A percentile compares a stretch with the other conserved stretches of the same genome.
These are phyloP conservation scores for Volucella bombylans DNA, from an alignment of 2,888 invertebrate species.

Conservation along the genomic window DNA sequence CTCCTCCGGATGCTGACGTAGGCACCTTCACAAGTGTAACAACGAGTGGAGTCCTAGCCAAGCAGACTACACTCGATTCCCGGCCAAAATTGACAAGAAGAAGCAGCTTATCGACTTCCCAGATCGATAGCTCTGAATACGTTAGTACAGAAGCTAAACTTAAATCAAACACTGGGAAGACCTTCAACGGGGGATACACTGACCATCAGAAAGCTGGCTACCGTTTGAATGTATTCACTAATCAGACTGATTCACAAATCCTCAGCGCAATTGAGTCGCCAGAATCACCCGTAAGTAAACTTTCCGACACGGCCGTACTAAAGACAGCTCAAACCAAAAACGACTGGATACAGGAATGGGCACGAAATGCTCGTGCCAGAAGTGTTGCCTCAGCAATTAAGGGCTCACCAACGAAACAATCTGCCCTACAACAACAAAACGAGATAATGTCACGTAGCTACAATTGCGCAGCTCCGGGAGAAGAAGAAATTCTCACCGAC, in stretches of 20 bases:
- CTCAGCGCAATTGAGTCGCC: constrained; percentile 58
- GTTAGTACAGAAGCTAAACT: constrained; percentile 82
- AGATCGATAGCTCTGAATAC: constrained; percentile 87
- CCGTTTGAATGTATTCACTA: constrained; percentile 81
- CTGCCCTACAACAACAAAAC: constrained; percentile 66
- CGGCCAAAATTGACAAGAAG: constrained; percentile 82
- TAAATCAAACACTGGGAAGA: constrained; percentile 77
- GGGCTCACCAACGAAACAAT: constrained; percentile 54
- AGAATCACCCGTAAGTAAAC: constrained; percentile 61
- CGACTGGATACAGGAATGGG: constrained; percentile 87
- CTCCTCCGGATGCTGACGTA: constrained; percentile 81
- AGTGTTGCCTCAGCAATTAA: constrained; percentile 78
- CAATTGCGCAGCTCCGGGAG: constrained; percentile 77
- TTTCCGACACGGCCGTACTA: constrained; percentile 79
- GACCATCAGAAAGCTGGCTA: constrained; percentile 82
- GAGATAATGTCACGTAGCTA: constrained; percentile 82
- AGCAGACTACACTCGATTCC: constrained; percentile 83
- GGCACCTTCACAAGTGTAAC: constrained; percentile 89
- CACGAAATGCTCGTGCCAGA: constrained; percentile 84
- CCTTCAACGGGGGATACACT: constrained; percentile 79
- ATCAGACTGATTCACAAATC: constrained; percentile 77
- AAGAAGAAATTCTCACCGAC: constrained; percentile 79
- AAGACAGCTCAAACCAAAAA: constrained; percentile 81
- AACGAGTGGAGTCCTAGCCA: constrained; percentile 87
- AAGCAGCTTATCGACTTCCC: constrained; percentile 87